Percentiles rank a stretch among this genome's conserved stretches.
These are phyloP conservation scores for Trichosurus vulpecula DNA, from an alignment of 2,797 vertebrate genomes.

Conservation along the genomic window DNA sequence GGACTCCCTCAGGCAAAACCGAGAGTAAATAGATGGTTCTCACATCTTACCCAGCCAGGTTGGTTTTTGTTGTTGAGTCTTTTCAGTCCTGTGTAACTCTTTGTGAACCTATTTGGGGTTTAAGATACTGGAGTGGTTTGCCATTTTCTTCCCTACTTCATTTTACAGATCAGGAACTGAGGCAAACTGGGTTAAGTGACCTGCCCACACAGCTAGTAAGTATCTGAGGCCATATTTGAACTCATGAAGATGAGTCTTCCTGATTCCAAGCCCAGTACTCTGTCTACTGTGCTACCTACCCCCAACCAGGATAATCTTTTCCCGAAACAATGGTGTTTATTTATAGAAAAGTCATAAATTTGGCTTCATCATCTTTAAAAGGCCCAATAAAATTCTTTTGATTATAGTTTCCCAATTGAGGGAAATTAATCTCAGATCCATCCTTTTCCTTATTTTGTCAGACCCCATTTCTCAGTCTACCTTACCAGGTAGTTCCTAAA, in stretches of 20 bases:
- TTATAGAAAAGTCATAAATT: conserved; percentile 45
- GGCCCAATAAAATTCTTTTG: not conserved
- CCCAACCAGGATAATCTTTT: conserved; percentile 44
- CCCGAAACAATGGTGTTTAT: conserved; percentile 34
- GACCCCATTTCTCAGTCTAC: no score
- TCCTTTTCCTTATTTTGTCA: not conserved
- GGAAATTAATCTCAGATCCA: not conserved
- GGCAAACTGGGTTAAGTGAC: not conserved
- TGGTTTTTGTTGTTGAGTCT: not conserved
- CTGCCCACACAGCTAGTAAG: not conserved
- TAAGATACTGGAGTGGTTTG: not conserved
- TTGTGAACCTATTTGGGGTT: not conserved
- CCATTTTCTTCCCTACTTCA: not conserved
- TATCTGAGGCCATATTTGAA: not conserved
- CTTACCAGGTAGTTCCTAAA: no score
- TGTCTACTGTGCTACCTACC: not conserved
- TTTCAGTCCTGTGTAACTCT: not conserved
- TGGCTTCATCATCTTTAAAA: conserved; percentile 40
- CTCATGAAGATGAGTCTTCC: not conserved
- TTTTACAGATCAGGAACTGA: not conserved
- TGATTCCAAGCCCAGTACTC: not conserved
- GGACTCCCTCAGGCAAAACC: conserved; percentile 58
- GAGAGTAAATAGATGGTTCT: conserved; percentile 71
- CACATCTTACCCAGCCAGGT: not conserved
- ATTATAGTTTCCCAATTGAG: not conserved